Evolutionary conservation across 2,888 invertebrate species (phyloP), one percentile per base, ranked within the genome.

Genomic region (Dione juno): DNA sequence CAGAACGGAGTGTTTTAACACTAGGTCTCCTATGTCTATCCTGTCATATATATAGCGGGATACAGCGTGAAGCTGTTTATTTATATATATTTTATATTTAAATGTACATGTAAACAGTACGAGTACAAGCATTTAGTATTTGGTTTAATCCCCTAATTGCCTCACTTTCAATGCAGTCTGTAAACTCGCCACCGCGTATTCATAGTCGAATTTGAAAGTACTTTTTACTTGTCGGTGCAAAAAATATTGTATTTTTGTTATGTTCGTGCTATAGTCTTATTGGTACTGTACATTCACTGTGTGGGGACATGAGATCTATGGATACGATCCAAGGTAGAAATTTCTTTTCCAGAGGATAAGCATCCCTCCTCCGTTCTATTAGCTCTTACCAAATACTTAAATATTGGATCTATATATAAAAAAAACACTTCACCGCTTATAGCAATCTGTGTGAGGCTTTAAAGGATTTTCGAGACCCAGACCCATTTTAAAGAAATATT

Each of bases 101-200:
- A 54, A 41, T 41, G 43, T 21, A 13, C 14, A 40, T 21, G 58
- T 59, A 21, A 19, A 14, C 9, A 41, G 1, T 43, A 41, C 40
- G 41, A 14, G 14, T 40, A 43, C 19, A 59, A 54, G 64, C 35
- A 69, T 48, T 66, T 57, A 72, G 71, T 76, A 76, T 78, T 76
- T 75, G 76, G 77, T 79, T 78, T 79, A 79, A 79, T 79, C 75
- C 76, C 69, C 76, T 78, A 77, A 79, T 79, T 78, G 78, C 77
- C 74, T 77, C 77, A 77, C 78, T 77, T 75, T 77, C 74, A 74
- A 74, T 73, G 64, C 74, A 66, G 72, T 67, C 73, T 75, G 73
- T 67, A 72, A 78, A 70, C 72, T 74, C 70, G 69, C 67, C 61
- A 72, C 64, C 37, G 37, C 63, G 59, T 66, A 75, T 71, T 65